Evolutionary conservation across 2,888 invertebrate genomes (phyloP).

Genomic region (Xestia sexstrigata): DNA sequence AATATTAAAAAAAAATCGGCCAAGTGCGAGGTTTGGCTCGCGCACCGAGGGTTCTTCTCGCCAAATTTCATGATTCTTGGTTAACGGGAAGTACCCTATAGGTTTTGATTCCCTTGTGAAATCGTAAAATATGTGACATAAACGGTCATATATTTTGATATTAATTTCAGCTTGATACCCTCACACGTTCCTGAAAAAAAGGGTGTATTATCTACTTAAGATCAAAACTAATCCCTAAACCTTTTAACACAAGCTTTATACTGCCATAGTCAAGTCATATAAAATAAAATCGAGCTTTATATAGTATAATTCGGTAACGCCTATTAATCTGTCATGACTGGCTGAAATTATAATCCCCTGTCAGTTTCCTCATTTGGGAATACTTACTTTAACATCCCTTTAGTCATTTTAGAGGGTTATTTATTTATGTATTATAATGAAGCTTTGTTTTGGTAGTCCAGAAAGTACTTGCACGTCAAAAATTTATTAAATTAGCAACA

Average conservation of each 20-base stretch:
- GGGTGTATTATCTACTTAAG: background rate
- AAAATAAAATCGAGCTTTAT: too few species aligned
- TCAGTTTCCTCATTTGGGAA: constrained; percentile 44
- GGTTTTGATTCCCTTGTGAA: background rate
- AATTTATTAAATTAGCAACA: background rate
- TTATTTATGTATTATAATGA: constrained; percentile 6
- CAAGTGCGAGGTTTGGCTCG: too few species aligned
- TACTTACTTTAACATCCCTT: constrained; percentile 25
- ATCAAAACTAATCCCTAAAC: background rate
- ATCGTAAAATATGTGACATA: too few species aligned
- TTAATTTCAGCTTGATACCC: too few species aligned
- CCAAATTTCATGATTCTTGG: background rate
- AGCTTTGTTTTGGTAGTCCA: constrained; percentile 11
- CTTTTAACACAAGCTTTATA: constrained; percentile 2
- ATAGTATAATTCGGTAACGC: constrained; percentile 48
- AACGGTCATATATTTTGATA: too few species aligned
- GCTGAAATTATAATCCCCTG: constrained; percentile 41
- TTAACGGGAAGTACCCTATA: background rate
- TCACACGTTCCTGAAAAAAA: background rate
- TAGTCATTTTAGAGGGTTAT: constrained; percentile 14
- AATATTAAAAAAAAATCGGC: background rate
- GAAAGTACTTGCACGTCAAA: background rate
- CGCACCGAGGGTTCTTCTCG: too few species aligned
- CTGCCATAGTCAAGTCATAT: constrained; percentile 32
- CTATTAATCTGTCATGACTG: constrained; percentile 56